Evolutionary conservation across 2,888 invertebrate genomes (phyloP).

Genomic region (Limnephilus marmoratus): DNA sequence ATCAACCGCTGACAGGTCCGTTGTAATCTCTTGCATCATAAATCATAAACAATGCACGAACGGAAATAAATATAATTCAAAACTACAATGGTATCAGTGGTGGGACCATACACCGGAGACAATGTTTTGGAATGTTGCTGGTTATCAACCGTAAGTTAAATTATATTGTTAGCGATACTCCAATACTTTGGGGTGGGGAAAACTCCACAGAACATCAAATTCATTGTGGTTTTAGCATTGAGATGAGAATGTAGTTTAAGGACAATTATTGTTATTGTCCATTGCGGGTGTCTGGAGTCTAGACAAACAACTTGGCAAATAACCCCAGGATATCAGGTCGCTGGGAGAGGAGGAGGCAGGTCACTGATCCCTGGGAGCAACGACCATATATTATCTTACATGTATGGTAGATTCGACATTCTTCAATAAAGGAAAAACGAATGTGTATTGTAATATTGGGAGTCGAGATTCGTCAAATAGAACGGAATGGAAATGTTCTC

Average conservation of each 20-base stretch:
- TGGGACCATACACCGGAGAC: neutral
- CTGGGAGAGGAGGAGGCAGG: neutral
- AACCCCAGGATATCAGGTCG: neutral
- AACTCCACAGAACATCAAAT: neutral
- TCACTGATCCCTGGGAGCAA: neutral
- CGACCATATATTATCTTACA: neutral
- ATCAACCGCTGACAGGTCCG: neutral
- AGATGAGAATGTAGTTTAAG: neutral
- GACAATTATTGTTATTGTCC: neutral
- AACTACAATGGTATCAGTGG: neutral
- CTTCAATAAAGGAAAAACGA: neutral
- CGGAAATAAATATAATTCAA: neutral
- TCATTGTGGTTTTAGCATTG: neutral
- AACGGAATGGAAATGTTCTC: slow-evolving; percentile 12
- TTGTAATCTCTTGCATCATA: neutral
- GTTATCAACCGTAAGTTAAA: neutral
- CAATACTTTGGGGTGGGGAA: neutral
- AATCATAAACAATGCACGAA: neutral
- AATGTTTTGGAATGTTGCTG: neutral
- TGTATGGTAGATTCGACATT: neutral
- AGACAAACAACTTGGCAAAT: slow-evolving; percentile 27
- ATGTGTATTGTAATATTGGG: neutral
- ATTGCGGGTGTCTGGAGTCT: slow-evolving; percentile 15
- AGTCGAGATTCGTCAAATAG: neutral
- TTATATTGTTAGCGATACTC: neutral